phyloP scores from a whole-genome alignment of 2,888 invertebrate species.

The Lucinisca nassula region DNA sequence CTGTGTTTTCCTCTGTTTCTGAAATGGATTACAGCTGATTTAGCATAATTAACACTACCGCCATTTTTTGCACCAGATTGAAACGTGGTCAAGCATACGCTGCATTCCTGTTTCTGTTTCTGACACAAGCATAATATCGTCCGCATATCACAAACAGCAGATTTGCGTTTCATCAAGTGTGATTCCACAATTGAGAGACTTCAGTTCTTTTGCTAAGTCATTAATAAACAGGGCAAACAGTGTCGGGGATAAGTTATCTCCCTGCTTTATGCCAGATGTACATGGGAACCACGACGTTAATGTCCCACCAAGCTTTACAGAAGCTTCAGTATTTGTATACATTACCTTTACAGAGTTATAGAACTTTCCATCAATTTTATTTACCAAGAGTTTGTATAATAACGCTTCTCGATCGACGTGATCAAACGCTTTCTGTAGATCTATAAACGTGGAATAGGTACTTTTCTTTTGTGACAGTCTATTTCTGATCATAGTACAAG shows the following conservation, averaged over 20 bases:
- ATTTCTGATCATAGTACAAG: too few species aligned
- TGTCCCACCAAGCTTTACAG: not conserved
- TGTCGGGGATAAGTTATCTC: slow-evolving; percentile 28
- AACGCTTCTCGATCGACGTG: slow-evolving; percentile 16
- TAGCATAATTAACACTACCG: not conserved
- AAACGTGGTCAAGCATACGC: not conserved
- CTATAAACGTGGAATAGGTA: slow-evolving; percentile 24
- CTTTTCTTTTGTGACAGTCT: slow-evolving; percentile 15
- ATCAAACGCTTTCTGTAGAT: slow-evolving; percentile 44
- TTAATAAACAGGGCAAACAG: slow-evolving; percentile 23
- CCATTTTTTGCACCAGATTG: not conserved
- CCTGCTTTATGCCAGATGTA: slow-evolving; percentile 12
- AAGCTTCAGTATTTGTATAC: slow-evolving; percentile 3
- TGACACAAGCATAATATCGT: not conserved
- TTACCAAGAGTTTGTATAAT: slow-evolving; percentile 19
- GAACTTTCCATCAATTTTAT: slow-evolving; percentile 29
- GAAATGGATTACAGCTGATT: not conserved
- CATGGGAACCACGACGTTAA: slow-evolving; percentile 6
- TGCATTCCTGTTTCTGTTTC: not conserved
- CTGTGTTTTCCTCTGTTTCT: not conserved
- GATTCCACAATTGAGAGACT: not conserved
- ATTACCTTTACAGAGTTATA: slow-evolving; percentile 28
- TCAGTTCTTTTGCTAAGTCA: not conserved
- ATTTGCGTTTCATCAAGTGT: not conserved
- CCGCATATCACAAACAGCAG: not conserved